Evolutionary conservation across 2,888 invertebrate species (phyloP).

Genomic region (Leptinotarsa rubiginosa): DNA sequence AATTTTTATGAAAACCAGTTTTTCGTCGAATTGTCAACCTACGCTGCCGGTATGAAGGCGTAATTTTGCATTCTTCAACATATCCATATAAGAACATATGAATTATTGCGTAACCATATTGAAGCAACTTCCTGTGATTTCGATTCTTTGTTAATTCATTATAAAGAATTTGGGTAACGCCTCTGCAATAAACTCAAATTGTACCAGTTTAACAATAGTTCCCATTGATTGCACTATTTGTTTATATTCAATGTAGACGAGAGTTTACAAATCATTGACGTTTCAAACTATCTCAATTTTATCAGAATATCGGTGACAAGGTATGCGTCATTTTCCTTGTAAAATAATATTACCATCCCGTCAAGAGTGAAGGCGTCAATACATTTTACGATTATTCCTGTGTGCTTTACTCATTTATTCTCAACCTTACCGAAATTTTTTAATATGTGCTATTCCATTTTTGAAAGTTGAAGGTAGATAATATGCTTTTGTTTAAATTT

Average conservation of each 20-base stretch:
- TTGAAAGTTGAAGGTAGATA: too few species aligned
- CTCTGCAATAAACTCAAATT: slow-evolving; percentile 27
- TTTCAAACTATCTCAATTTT: not conserved
- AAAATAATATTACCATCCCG: not conserved
- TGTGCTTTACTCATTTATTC: too few species aligned
- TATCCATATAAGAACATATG: slow-evolving; percentile 46
- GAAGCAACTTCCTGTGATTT: slow-evolving; percentile 47
- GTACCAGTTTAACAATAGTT: slow-evolving; percentile 11
- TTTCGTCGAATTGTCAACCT: slow-evolving; percentile 31
- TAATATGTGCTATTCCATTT: too few species aligned
- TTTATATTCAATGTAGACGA: not conserved
- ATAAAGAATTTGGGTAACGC: slow-evolving; percentile 35
- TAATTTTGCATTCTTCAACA: slow-evolving; percentile 41
- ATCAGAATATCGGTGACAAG: slow-evolving; percentile 9
- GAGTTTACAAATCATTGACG: slow-evolving; percentile 1
- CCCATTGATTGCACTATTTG: not conserved
- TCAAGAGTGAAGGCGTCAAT: too few species aligned
- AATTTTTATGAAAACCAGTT: slow-evolving; percentile 17
- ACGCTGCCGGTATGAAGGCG: slow-evolving; percentile 40
- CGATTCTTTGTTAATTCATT: slow-evolving; percentile 29
- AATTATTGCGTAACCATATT: slow-evolving; percentile 48
- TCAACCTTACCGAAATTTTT: too few species aligned
- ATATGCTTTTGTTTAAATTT: too few species aligned
- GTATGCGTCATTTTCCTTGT: slow-evolving; percentile 1
- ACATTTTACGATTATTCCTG: too few species aligned